Evolutionary conservation across 2,113 vertebrate species (phyloP), one percentile per base, ranked within the genome.

Genomic region (Hystrix cristata): DNA sequence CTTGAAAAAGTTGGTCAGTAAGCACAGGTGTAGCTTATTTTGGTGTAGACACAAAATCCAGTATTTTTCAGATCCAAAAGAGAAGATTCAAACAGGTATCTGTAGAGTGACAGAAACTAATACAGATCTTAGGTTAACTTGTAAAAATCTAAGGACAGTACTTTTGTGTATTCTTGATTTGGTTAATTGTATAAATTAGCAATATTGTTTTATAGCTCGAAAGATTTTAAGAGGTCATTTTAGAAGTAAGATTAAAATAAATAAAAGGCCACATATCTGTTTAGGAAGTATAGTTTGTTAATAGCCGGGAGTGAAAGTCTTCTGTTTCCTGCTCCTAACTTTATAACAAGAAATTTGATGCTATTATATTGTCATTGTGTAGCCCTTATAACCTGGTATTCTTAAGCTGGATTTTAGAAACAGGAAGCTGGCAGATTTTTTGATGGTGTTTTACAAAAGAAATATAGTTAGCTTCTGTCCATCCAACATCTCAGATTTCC

Each of bases 371-470:
- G 43, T 82, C 59, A n/a, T 7, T 82, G 18, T 79, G 2, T 3
- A 62, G 62, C 60, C 29, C 60, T 83, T 95, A 29, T 69, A 95
- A 76, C 46, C 74, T 95, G 38, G 48, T 86, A 43, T 71, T 27
- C 48, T 87, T 21, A 87, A 81, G n/a, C 38, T 69, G 48, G 76
- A 57, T 96, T 97, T 95, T 90, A 86, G 92, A 91, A 90, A 94
- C 38, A 93, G 60, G 59, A 96, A 96, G 60, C 46, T 79, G 19
- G 71, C 79, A 62, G 57, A 60, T 86, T 87, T 96, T 96, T 95
- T 86, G 21, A 57, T 97, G 34, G 38, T 87, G 29, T 95, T 94
- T 96, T 94, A 91, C 82, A 93, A 71, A 87, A 92, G 65, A 27
- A 91, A 94, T 96, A n/a, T 90, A 96, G 78, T 84, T 95, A 91